Conservation (phyloP, 2,888 invertebrate genomes). For the Archips crataeganus region DNA sequence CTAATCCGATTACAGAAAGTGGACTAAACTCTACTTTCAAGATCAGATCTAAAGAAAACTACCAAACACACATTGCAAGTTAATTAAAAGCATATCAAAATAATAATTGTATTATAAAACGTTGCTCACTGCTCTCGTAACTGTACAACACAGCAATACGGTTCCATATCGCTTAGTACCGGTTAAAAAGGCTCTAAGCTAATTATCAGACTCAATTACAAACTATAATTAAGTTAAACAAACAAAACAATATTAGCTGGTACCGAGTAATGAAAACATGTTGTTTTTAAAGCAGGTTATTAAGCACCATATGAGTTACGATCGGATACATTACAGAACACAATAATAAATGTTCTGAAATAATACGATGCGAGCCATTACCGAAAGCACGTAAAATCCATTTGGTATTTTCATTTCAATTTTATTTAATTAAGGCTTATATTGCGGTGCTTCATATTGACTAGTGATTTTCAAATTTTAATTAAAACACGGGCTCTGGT, state of each 20-base stretch:
- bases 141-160: not conserved
- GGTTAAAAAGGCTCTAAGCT: constrained; percentile 28
- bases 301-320: constrained; percentile 81
- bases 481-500: constrained; percentile 28
- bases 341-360: constrained; percentile 81
- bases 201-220: constrained; percentile 26
- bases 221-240: constrained; percentile 36
- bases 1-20: no score
- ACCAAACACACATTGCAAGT: no score
- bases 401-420: constrained; percentile 84
- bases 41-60: no score
- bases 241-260: constrained; percentile 68
- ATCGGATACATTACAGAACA: constrained; percentile 75
- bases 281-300: constrained; percentile 84
- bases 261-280: constrained; percentile 76
- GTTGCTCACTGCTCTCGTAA: not conserved
- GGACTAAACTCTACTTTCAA: no score
- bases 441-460: constrained; percentile 55
- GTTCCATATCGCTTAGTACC: constrained; percentile 2
- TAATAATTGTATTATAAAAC: no score
- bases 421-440: constrained; percentile 85
- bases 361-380: constrained; percentile 82
- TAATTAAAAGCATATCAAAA: no score
- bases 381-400: constrained; percentile 85
- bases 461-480: constrained; percentile 41